Evolutionary conservation across 2,797 vertebrate genomes (phyloP), one percentile per base, ranked within the genome.

Genomic region (Distichodus sexfasciatus): DNA sequence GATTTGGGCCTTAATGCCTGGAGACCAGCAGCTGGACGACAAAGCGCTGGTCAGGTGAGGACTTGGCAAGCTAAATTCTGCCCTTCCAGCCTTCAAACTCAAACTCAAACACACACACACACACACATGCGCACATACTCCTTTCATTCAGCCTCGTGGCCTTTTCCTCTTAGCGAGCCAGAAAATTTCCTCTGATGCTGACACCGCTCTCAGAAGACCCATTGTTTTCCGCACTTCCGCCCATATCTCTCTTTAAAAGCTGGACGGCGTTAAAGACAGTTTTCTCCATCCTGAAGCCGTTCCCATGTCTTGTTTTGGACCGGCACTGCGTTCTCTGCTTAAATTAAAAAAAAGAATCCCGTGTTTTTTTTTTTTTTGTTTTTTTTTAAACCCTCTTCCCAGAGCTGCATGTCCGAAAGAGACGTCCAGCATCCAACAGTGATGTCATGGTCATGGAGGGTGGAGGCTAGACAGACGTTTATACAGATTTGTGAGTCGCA

Each of bases 1-100:
- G 87, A 89, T 91, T 89, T 87, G 71, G 70, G 71, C 61, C 62
- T 41, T 71, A 83, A 72, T 77, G 81, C 79, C 78, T 73, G 10
- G 11, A 6, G 26, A 24, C 51, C 2, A 8, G 64, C 68, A 17
- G 50, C 9, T 15, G 67, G 55, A 57, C 35, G 65, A n/a, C n/a
- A n/a, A n/a, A n/a, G 74, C 63, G 64, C 44, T 33, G 66, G 66
- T 84, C 69, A 79, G 76, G 44, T 74, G 64, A 78, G 68, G 29
- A 17, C 9, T 63, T 33, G 29, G 61, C 19, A 7, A 4, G 35
- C 29, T 38, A 3, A 59, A 38, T 29, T 48, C 6, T 26, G n/a
- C n/a, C n/a, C n/a, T n/a, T n/a, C n/a, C n/a, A n/a, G n/a, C n/a
- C n/a, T n/a, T n/a, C n/a, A n/a, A n/a, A n/a, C n/a, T n/a, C n/a